Base-by-base conservation (phyloP, 1,140 invertebrate genomes). In the Archivesica marissinica region DNA sequence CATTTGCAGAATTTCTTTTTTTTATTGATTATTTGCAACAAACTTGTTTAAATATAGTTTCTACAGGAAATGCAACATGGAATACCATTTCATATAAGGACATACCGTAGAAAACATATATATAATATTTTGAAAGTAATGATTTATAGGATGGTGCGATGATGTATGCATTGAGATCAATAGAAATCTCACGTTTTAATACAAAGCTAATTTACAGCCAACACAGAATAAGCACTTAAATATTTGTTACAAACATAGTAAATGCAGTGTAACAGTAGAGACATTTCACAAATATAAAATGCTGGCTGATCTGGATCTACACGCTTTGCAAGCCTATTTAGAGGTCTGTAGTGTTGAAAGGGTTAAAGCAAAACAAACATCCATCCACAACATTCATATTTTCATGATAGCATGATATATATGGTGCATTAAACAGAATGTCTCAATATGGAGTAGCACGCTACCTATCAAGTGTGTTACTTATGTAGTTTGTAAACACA, bases 91-190 rank as follows among this genome's bases (percentile, higher is more conserved):
- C 28, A 4, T 56, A 56, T 25, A 56, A 7, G 52, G 52, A 56
- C 20, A 56, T 4, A 9, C 9, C 9, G 20, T 11, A 47, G 20
- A 47, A 9, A 11, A 47, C 9, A 47, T 47, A 9, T 56, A 23
- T 6, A 56, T 56, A n/a, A 56, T 4, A 56, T 56, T 4, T 11
- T 56, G 20, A 20, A 56, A 56, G 20, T 20, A 56, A 68, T 68
- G 64, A 33, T 38, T 1, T 11, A 13, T 25, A 30, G 11, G 41
- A 72, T 50, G 41, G 50, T 47, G 39, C 13, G 20, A 50, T 50
- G 41, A 28, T 41, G 28, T 66, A 72, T 72, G 68, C 20, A 1
- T 30, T 72, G 68, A 72, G 68, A 72, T 72, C 68, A 72, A 44
- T 72, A 30, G 41, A 33, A 47, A 72, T 72, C 68, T 72, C 68